Percentiles rank a stretch among this genome's conserved stretches.
These are phyloP conservation scores for Teinopalpus imperialis DNA, from an alignment of 2,888 invertebrate species.

Conservation along the genomic window DNA sequence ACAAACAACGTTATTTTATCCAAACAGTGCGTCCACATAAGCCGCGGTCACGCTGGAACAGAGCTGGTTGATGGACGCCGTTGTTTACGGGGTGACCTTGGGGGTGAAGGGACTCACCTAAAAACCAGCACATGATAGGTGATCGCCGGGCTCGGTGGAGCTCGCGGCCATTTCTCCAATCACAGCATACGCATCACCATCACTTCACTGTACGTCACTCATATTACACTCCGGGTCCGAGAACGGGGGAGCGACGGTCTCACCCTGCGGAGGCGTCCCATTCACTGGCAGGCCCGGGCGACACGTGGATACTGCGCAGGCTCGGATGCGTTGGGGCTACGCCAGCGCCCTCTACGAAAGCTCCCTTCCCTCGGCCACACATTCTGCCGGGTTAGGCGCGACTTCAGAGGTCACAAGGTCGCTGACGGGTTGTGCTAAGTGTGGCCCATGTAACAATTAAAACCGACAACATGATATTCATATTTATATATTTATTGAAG, in stretches of 20 bases:
- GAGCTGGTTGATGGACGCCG: neutral
- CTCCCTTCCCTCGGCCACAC: constrained; percentile 45
- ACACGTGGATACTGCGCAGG: constrained; percentile 57
- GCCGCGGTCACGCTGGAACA: constrained; percentile 14
- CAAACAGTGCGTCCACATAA: constrained; percentile 1
- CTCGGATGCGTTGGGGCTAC: constrained; percentile 59
- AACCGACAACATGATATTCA: neutral
- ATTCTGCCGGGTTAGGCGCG: constrained; percentile 54
- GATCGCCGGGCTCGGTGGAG: constrained; percentile 64
- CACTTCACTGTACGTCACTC: constrained; percentile 58
- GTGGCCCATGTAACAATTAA: constrained; percentile 3
- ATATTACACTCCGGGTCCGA: constrained; percentile 44
- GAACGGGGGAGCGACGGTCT: constrained; percentile 46
- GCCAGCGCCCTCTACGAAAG: constrained; percentile 59
- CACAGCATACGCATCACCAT: constrained; percentile 58
- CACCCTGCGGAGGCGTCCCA: constrained; percentile 51
- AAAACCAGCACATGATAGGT: constrained; percentile 66
- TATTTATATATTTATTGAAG: too few relatives aligned
- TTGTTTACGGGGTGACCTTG: constrained; percentile 68
- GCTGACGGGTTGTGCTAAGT: constrained; percentile 26
- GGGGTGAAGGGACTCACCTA: constrained; percentile 59
- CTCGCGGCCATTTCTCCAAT: constrained; percentile 69
- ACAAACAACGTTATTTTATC: constrained; percentile 6
- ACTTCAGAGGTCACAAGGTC: constrained; percentile 76
- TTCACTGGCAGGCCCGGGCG: constrained; percentile 76